Percentiles rank a stretch among this genome's conserved stretches.
phyloP scores from a whole-genome alignment of 2,797 vertebrate species.

The Syncerus caffer region DNA sequence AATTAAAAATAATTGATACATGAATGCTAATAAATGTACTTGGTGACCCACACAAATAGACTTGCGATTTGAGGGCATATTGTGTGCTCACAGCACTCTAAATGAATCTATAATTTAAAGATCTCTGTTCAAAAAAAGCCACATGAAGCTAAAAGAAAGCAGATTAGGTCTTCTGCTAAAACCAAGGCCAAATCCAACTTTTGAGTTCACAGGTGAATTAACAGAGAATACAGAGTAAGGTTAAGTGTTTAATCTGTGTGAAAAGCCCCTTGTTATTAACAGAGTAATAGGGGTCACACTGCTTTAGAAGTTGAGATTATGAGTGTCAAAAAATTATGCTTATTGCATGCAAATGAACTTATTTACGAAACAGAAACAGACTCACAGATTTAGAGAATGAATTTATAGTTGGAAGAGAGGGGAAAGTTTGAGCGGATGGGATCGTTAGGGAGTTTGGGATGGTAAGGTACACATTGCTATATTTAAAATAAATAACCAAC shows the following conservation, averaged over 20 bases:
- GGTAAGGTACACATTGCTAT: background rate
- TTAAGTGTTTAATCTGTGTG: background rate
- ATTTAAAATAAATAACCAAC: background rate
- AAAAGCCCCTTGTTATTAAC: background rate
- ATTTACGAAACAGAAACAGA: background rate
- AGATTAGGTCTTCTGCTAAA: background rate
- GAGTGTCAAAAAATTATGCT: background rate
- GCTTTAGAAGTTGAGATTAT: background rate
- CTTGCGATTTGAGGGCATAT: conserved; percentile 62
- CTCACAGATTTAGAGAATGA: background rate
- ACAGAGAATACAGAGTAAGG: background rate
- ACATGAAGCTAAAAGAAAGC: background rate
- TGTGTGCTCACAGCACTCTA: conserved; percentile 13
- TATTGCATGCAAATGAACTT: background rate
- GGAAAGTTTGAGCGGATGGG: background rate
- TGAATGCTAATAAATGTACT: conserved; percentile 60
- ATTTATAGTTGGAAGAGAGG: background rate
- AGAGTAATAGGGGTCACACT: background rate
- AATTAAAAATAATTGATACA: conserved; percentile 64
- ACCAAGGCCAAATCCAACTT: background rate
- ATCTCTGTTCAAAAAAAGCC: conserved; percentile 36
- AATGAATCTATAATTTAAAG: conserved; percentile 60
- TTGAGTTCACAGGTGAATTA: conserved; percentile 4
- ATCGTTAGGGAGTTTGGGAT: background rate
- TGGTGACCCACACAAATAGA: conserved; percentile 44